phyloP scores from a whole-genome alignment of 2,797 vertebrate species.

The Premnoplex brunnescens region DNA sequence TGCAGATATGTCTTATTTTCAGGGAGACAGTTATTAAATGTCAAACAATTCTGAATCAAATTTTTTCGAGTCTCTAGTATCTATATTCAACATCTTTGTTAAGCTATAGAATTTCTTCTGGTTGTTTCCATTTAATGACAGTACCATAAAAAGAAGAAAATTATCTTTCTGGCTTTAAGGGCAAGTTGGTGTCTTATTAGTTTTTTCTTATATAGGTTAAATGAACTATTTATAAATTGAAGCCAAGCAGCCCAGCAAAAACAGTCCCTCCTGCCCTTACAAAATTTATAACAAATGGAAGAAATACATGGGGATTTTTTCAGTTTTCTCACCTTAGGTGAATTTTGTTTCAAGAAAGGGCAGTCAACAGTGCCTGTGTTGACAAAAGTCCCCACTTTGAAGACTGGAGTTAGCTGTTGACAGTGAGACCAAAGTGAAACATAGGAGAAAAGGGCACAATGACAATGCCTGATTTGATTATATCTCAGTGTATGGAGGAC shows the following conservation, averaged over 20 bases:
- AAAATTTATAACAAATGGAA: neutral
- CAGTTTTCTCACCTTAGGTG: neutral
- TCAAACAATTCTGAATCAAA: neutral
- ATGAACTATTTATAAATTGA: neutral
- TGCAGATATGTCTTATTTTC: constrained; percentile 47
- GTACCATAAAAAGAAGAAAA: neutral
- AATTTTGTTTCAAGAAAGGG: neutral
- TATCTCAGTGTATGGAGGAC: neutral
- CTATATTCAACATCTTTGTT: neutral
- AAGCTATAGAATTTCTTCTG: neutral
- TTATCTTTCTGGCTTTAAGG: neutral
- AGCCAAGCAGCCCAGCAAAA: neutral
- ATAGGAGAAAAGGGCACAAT: neutral
- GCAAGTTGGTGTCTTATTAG: neutral
- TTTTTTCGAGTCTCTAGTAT: neutral
- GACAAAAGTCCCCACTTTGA: neutral
- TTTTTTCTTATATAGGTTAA: neutral
- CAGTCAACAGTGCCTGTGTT: neutral
- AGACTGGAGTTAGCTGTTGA: neutral
- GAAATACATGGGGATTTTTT: neutral
- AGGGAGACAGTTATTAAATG: neutral
- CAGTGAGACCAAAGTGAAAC: neutral
- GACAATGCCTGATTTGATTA: neutral
- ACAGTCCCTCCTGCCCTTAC: accelerated
- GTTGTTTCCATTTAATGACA: neutral